Base-by-base conservation (phyloP, 2,888 invertebrate species). In the Polydrusus tereticollis region DNA sequence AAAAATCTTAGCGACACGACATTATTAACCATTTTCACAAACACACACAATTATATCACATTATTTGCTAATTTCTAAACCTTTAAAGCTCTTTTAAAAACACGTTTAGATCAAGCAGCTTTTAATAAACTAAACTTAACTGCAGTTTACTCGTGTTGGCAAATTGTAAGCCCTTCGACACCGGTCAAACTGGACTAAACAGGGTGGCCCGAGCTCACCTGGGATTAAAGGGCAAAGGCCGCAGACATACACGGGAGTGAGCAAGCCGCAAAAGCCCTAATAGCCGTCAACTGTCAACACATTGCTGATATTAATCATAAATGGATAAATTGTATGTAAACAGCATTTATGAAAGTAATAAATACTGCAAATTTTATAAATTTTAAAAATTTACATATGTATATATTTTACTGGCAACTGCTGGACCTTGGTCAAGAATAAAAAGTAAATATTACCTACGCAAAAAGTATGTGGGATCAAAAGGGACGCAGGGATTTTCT, bases 241-340 rank as follows among this genome's bases (percentile, higher is more conserved):
- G 71, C 78, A 70, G 76, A 79, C 78, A 80, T 82, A 84, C 83
- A 84, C 82, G 84, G 85, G 85, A 84, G 85, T 85, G 85, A 85
- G 84, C 85, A 85, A 80, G 84, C 85, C 85, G 79, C 85, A 85
- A 83, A 83, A 83, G 82, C 85, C 85, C 84, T 84, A 85, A 85
- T 85, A 84, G 83, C 83, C 83, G 82, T 83, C 81, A 83, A 82
- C 83, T 86, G 86, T 86, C 86, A 86, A 86, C 86, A 86, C 86
- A 86, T 83, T 80, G 78, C 83, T 74, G 85, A 86, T 85, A 86
- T 86, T 85, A 86, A 86, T 86, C 85, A 86, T 84, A 83, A 82
- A 77, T 72, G 76, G 57, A 45, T 16, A 16, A 29, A 12, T 55
- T 63, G 38, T 58, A 58, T 57, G 63, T 72, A 75, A 75, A 75